These are phyloP conservation scores for Yponomeuta evonymella DNA, from an alignment of 2,888 invertebrate genomes.

Conservation along the genomic window DNA sequence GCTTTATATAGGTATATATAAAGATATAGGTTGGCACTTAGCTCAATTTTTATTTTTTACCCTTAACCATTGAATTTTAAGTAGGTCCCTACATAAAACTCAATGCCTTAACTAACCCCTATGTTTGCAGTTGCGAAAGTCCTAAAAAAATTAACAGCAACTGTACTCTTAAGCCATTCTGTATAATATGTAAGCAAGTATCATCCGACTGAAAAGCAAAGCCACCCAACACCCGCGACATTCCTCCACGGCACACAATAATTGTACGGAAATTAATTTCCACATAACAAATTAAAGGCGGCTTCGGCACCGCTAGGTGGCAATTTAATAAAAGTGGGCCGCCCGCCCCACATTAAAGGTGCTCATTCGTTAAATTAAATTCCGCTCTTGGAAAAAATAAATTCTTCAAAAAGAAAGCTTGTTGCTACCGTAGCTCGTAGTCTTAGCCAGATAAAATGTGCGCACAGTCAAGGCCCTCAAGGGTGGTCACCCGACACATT, in stretches of 20 bases:
- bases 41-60: no score
- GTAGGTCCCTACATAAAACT: no score
- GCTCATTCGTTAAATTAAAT: conserved; percentile 53
- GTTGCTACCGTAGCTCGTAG: background rate
- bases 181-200: no score
- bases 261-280: background rate
- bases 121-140: no score
- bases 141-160: no score
- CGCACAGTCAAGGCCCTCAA: no score
- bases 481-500: no score
- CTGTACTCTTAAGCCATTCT: no score
- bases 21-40: no score
- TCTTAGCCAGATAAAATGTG: background rate
- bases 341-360: conserved; percentile 40
- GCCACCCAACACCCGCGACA: background rate
- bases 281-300: background rate
- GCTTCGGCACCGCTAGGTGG: conserved; percentile 4
- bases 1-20: no score
- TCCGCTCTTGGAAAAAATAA: conserved; percentile 30
- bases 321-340: conserved; percentile 9
- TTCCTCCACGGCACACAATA: background rate
- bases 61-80: no score
- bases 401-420: background rate
- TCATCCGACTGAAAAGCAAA: background rate
- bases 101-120: no score